phyloP scores from a whole-genome alignment of 2,113 vertebrate genomes.

The Calonectris borealis region DNA sequence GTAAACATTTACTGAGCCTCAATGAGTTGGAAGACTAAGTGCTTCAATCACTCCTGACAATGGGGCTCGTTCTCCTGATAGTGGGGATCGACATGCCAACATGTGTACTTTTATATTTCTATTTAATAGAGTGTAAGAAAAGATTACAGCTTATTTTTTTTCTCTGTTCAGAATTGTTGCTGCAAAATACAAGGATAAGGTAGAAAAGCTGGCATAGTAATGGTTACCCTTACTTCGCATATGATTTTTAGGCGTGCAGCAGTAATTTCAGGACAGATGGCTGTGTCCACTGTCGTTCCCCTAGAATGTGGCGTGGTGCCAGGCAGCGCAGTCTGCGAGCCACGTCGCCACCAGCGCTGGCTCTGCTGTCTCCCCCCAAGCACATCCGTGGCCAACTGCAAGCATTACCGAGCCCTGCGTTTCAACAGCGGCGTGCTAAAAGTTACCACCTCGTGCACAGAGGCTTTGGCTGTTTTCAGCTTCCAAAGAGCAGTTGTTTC shows the following conservation, averaged over 20 bases:
- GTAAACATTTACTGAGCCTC: not conserved
- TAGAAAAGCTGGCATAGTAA: not conserved
- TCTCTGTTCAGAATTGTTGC: not conserved
- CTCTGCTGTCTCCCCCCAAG: not conserved
- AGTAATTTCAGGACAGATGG: not conserved
- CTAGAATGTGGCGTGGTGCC: not conserved
- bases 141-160: not conserved
- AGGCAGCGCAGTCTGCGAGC: not conserved
- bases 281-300: not conserved
- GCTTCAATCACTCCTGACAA: not conserved
- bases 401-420: rapidly evolving
- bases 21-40: not conserved
- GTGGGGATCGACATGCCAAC: not conserved
- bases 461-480: conserved; percentile 4
- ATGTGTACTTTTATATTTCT: not conserved
- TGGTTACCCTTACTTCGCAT: not conserved
- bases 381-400: not conserved
- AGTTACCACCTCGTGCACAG: not conserved
- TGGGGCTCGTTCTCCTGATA: not conserved
- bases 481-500: not conserved
- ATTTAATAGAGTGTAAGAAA: not conserved
- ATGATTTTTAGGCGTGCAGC: not conserved
- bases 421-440: not conserved
- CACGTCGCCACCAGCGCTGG: not conserved
- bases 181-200: not conserved